Conservation (phyloP, 2,113 vertebrate genomes). For the Larimichthys crocea region DNA sequence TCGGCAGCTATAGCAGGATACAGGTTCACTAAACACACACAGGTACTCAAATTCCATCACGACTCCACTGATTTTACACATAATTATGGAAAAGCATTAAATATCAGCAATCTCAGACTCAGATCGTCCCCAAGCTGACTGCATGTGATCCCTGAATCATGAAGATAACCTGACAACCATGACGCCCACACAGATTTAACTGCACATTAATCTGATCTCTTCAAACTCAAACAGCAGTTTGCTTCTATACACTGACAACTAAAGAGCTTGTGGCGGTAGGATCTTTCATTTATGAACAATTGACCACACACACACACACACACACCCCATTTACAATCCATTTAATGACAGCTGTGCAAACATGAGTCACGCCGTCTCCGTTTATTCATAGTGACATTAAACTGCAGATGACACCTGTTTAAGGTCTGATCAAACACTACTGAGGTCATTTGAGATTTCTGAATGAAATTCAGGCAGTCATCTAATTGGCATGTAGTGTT, state of each 20-base stretch:
- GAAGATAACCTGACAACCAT: too few relatives aligned
- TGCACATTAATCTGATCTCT: not conserved
- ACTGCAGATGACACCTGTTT: not conserved
- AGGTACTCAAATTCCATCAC: not conserved
- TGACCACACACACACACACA: not conserved
- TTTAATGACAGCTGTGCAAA: not conserved
- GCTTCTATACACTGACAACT: not conserved
- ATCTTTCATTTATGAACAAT: not conserved
- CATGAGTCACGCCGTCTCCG: not conserved
- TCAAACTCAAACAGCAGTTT: not conserved
- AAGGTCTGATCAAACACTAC: not conserved
- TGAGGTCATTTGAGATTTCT: not conserved
- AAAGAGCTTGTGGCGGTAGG: not conserved
- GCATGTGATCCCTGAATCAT: too few relatives aligned
- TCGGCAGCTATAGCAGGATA: not conserved
- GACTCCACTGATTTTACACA: not conserved
- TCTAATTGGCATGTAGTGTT: not conserved
- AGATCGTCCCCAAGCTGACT: too few relatives aligned
- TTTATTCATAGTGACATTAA: not conserved
- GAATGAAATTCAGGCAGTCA: not conserved
- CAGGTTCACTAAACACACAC: not conserved
- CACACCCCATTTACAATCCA: not conserved
- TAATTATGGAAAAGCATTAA: not conserved
- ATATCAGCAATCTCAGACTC: not conserved
- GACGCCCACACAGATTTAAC: not conserved